A percentile compares a stretch with the other conserved stretches of the same genome.
These are phyloP conservation scores for Lota lota DNA, from an alignment of 2,113 vertebrate genomes.

Conservation along the genomic window DNA sequence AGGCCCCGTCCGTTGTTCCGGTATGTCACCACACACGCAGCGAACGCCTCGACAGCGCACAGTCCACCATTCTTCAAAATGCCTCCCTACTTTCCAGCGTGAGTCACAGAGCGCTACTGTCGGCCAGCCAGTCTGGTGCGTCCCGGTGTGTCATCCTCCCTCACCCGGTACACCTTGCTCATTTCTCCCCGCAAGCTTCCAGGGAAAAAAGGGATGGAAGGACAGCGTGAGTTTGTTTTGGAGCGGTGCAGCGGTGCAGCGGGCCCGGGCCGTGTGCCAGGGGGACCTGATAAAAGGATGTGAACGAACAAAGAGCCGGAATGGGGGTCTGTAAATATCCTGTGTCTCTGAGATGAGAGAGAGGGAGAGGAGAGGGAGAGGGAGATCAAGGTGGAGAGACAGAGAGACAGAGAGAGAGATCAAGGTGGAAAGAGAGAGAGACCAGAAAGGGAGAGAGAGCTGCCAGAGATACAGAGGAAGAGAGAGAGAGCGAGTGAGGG, in stretches of 20 bases:
- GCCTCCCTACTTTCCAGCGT: conserved; percentile 44
- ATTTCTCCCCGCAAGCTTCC: conserved; percentile 32
- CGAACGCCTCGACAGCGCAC: conserved; percentile 42
- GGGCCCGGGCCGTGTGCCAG: conserved; percentile 12
- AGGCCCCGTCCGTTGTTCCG: conserved; percentile 52
- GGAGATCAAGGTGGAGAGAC: no score
- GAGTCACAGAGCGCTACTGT: conserved; percentile 55
- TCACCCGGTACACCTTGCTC: conserved; percentile 38
- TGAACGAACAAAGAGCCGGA: conserved; percentile 34
- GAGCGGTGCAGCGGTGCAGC: conserved; percentile 21
- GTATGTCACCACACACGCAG: no score
- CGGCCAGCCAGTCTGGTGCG: conserved; percentile 12
- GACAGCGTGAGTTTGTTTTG: conserved; percentile 59
- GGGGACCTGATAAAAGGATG: conserved; percentile 32
- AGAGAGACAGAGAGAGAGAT: no score
- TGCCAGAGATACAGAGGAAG: no score
- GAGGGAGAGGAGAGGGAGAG: no score
- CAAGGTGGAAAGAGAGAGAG: no score
- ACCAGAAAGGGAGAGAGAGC: no score
- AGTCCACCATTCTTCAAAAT: conserved; percentile 62
- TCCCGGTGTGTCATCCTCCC: conserved; percentile 31
- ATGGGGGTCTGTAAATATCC: conserved; percentile 46
- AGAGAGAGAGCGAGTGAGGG: no score
- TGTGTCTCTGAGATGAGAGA: conserved; percentile 20
- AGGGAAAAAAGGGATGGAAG: conserved; percentile 59